These are phyloP conservation scores for Cremastobaeus sp. DNA, from an alignment of 2,888 invertebrate genomes.

Conservation along the genomic window DNA sequence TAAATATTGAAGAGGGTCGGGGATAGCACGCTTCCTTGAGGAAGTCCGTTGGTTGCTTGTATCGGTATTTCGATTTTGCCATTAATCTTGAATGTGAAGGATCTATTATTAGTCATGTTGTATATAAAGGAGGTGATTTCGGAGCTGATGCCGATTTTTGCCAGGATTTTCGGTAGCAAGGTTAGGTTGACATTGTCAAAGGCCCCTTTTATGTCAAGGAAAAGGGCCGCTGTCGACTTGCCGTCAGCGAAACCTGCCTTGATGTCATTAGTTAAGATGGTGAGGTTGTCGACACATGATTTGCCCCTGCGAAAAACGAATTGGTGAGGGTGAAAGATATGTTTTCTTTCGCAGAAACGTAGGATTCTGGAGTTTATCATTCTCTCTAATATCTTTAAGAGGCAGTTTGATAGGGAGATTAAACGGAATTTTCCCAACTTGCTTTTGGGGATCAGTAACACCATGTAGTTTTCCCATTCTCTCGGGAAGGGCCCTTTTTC, in stretches of 20 bases:
- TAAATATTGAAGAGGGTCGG: constrained; percentile 18
- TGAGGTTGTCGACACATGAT: not conserved
- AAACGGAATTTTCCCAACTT: not conserved
- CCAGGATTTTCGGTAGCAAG: not conserved
- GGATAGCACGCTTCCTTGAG: constrained; percentile 23
- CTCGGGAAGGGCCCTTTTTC: not conserved
- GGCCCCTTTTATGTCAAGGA: not conserved
- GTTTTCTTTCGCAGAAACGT: not conserved
- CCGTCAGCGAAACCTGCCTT: not conserved
- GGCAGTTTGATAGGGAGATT: not conserved
- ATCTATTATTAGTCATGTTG: not conserved
- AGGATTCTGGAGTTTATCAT: constrained; percentile 1
- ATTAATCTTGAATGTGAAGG: constrained; percentile 5
- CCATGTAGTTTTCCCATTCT: constrained; percentile 1
- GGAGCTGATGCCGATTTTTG: not conserved
- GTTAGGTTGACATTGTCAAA: not conserved
- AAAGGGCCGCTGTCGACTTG: not conserved
- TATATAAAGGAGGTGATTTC: not conserved
- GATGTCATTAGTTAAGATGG: not conserved
- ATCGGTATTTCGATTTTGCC: not conserved
- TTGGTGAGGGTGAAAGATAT: not conserved
- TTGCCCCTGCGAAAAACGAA: not conserved
- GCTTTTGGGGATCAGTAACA: not conserved
- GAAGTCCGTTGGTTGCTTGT: constrained; percentile 8
- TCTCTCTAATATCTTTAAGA: not conserved